Percentiles rank a stretch among this genome's conserved stretches.
These are phyloP conservation scores for Sitta europaea DNA, from an alignment of 2,113 vertebrate species.

Conservation along the genomic window DNA sequence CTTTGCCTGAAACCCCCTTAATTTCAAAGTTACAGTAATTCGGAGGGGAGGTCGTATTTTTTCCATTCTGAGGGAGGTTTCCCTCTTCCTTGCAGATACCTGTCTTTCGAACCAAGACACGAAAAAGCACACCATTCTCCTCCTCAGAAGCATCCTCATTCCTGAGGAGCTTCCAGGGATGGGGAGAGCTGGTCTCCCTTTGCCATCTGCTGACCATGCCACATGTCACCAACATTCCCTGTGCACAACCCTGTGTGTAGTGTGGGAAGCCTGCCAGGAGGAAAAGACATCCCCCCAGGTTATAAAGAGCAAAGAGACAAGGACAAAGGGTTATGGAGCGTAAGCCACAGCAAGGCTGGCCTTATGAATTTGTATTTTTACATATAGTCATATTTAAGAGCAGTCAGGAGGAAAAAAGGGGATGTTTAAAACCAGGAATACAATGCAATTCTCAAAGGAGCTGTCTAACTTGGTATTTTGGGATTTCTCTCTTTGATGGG, in stretches of 20 bases:
- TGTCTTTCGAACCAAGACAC: neutral
- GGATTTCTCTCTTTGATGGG: neutral
- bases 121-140: neutral
- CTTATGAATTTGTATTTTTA: neutral
- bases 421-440: neutral
- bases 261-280: neutral
- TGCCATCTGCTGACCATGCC: neutral
- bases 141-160: neutral
- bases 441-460: neutral
- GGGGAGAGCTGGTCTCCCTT: neutral
- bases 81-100: neutral
- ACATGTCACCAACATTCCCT: fast-evolving
- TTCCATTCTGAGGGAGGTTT: neutral
- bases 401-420: neutral
- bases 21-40: neutral
- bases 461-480: neutral
- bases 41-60: fast-evolving
- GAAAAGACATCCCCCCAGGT: neutral
- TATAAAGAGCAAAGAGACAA: neutral
- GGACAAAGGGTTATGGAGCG: neutral
- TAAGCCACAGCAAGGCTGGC: neutral
- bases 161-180: neutral
- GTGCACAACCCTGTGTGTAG: fast-evolving
- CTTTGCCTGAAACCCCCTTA: neutral
- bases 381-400: neutral